These are phyloP conservation scores for Agrochola litura DNA, from an alignment of 2,888 invertebrate genomes.

Conservation along the genomic window DNA sequence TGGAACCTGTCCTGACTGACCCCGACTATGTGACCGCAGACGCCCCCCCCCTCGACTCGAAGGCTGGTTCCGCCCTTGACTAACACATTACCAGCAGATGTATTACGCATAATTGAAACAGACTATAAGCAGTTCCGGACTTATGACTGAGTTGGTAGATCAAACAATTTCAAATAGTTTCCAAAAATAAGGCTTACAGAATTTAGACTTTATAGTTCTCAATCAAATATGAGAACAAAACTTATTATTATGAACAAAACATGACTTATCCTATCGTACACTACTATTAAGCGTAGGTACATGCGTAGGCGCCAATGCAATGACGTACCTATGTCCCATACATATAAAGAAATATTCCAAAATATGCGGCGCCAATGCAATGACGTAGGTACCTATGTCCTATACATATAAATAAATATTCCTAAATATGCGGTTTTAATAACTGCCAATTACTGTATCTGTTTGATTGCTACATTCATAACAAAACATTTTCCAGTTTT, in stretches of 20 bases:
- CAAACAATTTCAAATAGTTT: neutral
- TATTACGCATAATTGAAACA: neutral
- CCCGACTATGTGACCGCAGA: no score
- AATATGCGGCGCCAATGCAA: constrained; percentile 16
- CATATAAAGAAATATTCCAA: neutral
- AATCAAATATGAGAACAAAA: neutral
- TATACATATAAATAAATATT: constrained; percentile 6
- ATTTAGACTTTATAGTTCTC: neutral
- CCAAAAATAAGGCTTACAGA: neutral
- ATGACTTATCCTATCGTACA: neutral
- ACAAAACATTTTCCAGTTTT: neutral
- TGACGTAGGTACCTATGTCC: constrained; percentile 1
- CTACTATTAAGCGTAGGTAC: neutral
- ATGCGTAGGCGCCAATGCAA: constrained; percentile 26
- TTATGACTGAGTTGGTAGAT: neutral
- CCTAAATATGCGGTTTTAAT: constrained; percentile 4
- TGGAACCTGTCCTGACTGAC: no score
- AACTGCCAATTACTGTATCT: neutral
- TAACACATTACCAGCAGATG: neutral
- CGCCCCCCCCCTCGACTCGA: no score
- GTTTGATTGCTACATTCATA: neutral
- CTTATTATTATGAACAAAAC: neutral
- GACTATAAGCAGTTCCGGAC: neutral
- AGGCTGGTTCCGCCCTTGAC: no score
- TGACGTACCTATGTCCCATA: constrained; percentile 2